Evolutionary conservation across 2,797 vertebrate species (phyloP).

Genomic region (Intellagama lesueurii): DNA sequence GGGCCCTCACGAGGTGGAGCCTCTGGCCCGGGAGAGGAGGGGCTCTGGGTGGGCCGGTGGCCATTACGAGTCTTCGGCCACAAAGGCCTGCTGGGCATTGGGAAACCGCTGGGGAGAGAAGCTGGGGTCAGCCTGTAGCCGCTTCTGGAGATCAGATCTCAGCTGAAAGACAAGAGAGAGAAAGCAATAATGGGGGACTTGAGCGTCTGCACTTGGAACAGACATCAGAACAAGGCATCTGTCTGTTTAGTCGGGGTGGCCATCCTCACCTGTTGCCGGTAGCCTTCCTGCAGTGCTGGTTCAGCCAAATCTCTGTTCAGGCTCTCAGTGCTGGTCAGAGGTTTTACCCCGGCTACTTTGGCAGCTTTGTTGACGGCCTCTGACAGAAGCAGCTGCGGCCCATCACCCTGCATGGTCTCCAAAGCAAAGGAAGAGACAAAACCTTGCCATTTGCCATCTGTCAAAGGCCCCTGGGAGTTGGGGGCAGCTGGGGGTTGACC

Average conservation of each 20-base stretch:
- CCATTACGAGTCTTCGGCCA: slow-evolving; percentile 74
- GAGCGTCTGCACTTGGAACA: too few relatives aligned
- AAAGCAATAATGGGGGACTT: background rate
- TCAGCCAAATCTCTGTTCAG: slow-evolving; percentile 88
- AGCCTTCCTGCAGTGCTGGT: slow-evolving; percentile 87
- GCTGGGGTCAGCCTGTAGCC: slow-evolving; percentile 88
- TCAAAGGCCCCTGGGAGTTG: too few relatives aligned
- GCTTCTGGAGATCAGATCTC: slow-evolving; percentile 88
- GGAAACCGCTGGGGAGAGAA: slow-evolving; percentile 90
- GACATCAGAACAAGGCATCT: too few relatives aligned
- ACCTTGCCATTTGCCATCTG: background rate
- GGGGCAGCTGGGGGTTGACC: too few relatives aligned
- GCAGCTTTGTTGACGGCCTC: slow-evolving; percentile 91
- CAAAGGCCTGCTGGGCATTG: slow-evolving; percentile 88
- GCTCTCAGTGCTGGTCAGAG: slow-evolving; percentile 84
- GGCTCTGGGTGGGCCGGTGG: slow-evolving; percentile 1
- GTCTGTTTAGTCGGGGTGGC: too few relatives aligned
- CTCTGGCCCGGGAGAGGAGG: background rate
- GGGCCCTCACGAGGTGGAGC: background rate
- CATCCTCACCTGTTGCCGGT: slow-evolving; percentile 83
- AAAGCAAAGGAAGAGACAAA: slow-evolving; percentile 18
- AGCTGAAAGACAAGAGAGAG: slow-evolving; percentile 79
- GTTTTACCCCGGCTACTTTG: slow-evolving; percentile 85
- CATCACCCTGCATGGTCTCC: slow-evolving; percentile 88
- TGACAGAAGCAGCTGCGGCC: slow-evolving; percentile 88